Evolutionary conservation across 2,888 invertebrate genomes (phyloP).

Genomic region (Psococerastis gibbosa): DNA sequence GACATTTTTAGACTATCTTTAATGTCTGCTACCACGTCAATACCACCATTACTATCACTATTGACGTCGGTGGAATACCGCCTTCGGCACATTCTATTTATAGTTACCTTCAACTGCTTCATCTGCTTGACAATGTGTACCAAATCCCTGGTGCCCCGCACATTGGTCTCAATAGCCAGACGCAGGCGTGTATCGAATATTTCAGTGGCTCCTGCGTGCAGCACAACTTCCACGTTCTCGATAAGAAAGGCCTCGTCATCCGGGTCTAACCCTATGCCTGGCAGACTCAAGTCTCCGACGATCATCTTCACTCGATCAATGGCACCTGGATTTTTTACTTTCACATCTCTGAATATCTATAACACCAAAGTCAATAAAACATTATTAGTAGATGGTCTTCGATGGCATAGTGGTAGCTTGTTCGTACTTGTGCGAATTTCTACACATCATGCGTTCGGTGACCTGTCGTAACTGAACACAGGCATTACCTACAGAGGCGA

Average conservation of each 20-base stretch:
- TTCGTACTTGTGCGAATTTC: too few relatives aligned
- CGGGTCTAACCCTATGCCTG: slow-evolving; percentile 24
- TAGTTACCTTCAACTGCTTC: slow-evolving; percentile 3
- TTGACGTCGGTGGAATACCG: too few relatives aligned
- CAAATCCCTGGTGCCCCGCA: background rate
- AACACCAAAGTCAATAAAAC: too few relatives aligned
- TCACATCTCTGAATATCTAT: slow-evolving; percentile 26
- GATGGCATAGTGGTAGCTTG: too few relatives aligned
- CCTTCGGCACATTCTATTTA: too few relatives aligned
- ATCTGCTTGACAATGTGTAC: background rate
- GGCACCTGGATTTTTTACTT: slow-evolving; percentile 22
- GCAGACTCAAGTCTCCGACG: slow-evolving; percentile 25
- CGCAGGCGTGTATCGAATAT: slow-evolving; percentile 32
- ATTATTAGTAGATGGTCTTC: too few relatives aligned
- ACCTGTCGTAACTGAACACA: too few relatives aligned
- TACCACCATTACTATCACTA: too few relatives aligned
- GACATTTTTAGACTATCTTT: too few relatives aligned
- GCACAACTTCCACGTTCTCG: slow-evolving; percentile 33
- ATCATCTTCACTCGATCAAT: slow-evolving; percentile 28
- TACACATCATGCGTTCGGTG: too few relatives aligned
- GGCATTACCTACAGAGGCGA: too few relatives aligned
- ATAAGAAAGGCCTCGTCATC: slow-evolving; percentile 24
- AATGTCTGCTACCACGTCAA: too few relatives aligned
- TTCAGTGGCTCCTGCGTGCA: slow-evolving; percentile 41
- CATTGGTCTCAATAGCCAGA: background rate